Conservation (phyloP, 2,888 invertebrate genomes). For the Chalcis sispes region DNA sequence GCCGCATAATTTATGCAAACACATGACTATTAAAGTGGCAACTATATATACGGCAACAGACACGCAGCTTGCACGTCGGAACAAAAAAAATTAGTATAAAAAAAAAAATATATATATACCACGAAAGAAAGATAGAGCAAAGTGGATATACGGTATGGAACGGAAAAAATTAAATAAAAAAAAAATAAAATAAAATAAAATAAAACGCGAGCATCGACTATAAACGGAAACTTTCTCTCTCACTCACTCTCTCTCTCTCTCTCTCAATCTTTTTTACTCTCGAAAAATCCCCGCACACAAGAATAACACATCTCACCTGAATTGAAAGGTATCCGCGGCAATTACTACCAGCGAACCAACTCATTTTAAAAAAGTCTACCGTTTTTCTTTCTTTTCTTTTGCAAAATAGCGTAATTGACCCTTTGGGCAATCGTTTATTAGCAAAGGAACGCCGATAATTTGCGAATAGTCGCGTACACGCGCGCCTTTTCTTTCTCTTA, state of each 20-base stretch:
- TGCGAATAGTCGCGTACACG: slow-evolving; percentile 14
- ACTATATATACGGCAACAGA: background rate
- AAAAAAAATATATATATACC: too few relatives aligned
- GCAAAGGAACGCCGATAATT: slow-evolving; percentile 39
- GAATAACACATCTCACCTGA: slow-evolving; percentile 42
- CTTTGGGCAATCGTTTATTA: background rate
- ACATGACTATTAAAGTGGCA: slow-evolving; percentile 34
- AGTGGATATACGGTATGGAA: background rate
- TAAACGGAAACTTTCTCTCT: slow-evolving; percentile 7
- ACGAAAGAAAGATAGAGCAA: background rate
- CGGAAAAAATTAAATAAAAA: background rate
- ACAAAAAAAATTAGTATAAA: too few relatives aligned
- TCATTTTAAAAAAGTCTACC: too few relatives aligned
- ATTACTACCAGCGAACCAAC: too few relatives aligned
- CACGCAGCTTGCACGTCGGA: background rate
- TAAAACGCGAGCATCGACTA: background rate
- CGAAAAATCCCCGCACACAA: background rate
- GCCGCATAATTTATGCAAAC: slow-evolving; percentile 50
- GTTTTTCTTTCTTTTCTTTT: slow-evolving; percentile 2
- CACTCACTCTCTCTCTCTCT: too few relatives aligned
- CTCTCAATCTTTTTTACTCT: too few relatives aligned
- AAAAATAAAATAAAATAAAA: background rate
- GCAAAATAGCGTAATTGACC: slow-evolving; percentile 13
- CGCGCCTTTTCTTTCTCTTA: background rate
- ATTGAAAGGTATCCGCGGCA: slow-evolving; percentile 45